Conservation (phyloP, 2,113 vertebrate genomes). For the Paracanthobrama guichenoti region DNA sequence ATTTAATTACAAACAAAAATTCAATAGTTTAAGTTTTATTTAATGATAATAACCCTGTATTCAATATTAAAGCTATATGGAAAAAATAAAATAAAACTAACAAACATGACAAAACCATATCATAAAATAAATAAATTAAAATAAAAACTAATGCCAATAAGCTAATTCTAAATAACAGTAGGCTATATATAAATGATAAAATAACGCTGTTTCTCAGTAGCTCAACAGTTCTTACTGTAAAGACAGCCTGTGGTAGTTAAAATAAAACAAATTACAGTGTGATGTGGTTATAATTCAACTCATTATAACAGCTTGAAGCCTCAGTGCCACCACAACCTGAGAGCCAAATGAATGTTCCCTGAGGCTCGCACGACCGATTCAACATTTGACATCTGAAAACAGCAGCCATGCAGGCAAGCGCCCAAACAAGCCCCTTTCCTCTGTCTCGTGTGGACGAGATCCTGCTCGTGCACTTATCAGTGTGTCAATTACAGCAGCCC, state of each 20-base stretch:
- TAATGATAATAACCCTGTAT: no score
- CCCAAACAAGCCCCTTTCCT: neutral
- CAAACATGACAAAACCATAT: neutral
- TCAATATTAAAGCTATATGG: neutral
- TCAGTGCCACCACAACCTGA: neutral
- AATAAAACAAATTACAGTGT: neutral
- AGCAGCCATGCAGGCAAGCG: neutral
- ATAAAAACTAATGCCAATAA: neutral
- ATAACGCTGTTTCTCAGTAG: neutral
- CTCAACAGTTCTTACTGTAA: neutral
- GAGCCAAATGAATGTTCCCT: neutral
- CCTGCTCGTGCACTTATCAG: neutral
- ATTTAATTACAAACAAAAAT: no score
- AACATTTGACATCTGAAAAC: neutral
- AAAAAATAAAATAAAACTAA: neutral
- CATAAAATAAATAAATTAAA: neutral
- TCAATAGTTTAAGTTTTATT: no score
- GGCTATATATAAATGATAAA: neutral
- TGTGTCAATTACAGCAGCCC: slow-evolving; percentile 25
- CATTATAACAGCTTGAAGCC: neutral
- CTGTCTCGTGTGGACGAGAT: neutral
- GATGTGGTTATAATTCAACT: neutral
- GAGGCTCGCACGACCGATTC: neutral
- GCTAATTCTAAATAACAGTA: neutral
- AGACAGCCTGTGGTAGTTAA: neutral